Base-by-base conservation (phyloP, 2,113 vertebrate genomes). In the Pedetes capensis region DNA sequence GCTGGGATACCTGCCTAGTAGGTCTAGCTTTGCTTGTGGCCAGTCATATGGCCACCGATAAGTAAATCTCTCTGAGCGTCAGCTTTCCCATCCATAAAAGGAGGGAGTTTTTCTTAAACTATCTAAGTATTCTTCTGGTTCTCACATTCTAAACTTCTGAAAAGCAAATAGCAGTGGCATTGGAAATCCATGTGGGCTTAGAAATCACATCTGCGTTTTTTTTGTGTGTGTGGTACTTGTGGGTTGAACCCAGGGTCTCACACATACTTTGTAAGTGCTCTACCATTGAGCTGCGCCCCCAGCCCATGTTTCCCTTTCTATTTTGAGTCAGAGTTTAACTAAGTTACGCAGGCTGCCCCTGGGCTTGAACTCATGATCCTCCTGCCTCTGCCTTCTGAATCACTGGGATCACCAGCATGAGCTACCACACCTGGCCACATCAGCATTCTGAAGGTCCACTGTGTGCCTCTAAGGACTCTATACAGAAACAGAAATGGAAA, bases 401-500 rank as follows among this genome's bases (percentile, higher is more conserved):
- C n/a, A n/a, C n/a, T n/a, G n/a, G n/a, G n/a, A n/a, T n/a, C n/a
- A n/a, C n/a, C n/a, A n/a, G n/a, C n/a, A n/a, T n/a, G n/a, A n/a
- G n/a, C n/a, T n/a, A n/a, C n/a, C n/a, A n/a, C n/a, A n/a, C n/a
- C n/a, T n/a, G n/a, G n/a, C n/a, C 66, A 85, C 39, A 42, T 53
- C n/a, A 44, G 83, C 13, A 37, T 34, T 72, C 89, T 91, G 86
- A 94, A 74, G n/a, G 72, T 80, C 61, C 57, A 42, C 72, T 17
- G 1, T 44, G 47, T 44, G 10, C 37, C 55, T 68, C 55, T 83
- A 91, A 91, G 27, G 80, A 78, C 18, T 85, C n/a, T n/a, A 12
- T 57, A 88, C 85, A 59, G 80, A 92, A 89, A 91, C 34, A 80
- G 80, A 87, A 91, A 92, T 64, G 39, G 74, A 74, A 95, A 79